A percentile compares a stretch with the other conserved stretches of the same genome.
phyloP scores from a whole-genome alignment of 2,797 vertebrate species.

The Arctocebus calabarensis region DNA sequence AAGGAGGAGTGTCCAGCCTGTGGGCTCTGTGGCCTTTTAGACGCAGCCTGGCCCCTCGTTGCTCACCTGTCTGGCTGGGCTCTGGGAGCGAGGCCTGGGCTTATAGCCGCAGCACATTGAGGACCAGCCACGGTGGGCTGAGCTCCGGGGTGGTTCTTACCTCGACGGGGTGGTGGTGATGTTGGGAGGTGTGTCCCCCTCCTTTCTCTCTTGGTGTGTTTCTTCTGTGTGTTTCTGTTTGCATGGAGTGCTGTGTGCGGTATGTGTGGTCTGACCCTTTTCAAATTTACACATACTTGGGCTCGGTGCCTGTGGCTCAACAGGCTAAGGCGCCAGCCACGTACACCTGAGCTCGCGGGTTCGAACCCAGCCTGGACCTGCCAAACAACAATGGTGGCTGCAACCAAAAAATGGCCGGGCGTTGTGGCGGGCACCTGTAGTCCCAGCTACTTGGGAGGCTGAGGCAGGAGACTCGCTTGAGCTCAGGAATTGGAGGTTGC shows the following conservation, averaged over 20 bases:
- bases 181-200: not conserved
- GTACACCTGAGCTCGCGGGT: too few relatives aligned
- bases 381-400: too few relatives aligned
- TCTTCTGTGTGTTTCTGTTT: not conserved
- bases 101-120: not conserved
- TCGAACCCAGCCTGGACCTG: too few relatives aligned
- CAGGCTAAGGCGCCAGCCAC: too few relatives aligned
- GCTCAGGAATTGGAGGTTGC: too few relatives aligned
- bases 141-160: not conserved
- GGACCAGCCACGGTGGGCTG: not conserved
- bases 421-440: too few relatives aligned
- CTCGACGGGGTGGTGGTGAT: not conserved
- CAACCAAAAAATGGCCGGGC: too few relatives aligned
- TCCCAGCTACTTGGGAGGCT: too few relatives aligned
- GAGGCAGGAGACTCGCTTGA: too few relatives aligned
- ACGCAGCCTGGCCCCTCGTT: not conserved
- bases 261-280: not conserved
- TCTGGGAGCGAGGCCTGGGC: not conserved
- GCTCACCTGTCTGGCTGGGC: not conserved
- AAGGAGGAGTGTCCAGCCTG: not conserved
- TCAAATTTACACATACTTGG: not conserved
- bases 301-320: too few relatives aligned
- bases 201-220: fast-evolving
- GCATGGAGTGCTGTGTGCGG: not conserved
- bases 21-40: not conserved